These are phyloP conservation scores for Physeter macrocephalus DNA, from an alignment of 2,113 vertebrate genomes.

Conservation along the genomic window DNA sequence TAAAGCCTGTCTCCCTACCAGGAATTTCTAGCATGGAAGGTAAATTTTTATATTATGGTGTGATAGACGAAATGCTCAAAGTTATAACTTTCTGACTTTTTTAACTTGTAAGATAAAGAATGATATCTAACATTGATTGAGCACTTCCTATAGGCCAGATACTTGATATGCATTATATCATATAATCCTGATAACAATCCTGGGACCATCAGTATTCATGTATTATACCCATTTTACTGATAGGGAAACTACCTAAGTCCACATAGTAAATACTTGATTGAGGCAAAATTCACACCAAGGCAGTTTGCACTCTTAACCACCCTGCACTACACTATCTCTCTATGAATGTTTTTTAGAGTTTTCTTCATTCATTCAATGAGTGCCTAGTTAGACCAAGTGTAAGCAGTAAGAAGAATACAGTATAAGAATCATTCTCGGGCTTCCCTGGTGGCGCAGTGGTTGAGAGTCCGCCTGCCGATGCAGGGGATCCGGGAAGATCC, in stretches of 20 bases:
- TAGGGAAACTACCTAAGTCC: background rate
- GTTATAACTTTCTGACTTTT: background rate
- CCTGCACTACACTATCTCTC: background rate
- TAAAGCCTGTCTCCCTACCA: conserved; percentile 75
- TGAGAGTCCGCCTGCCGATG: too few species aligned
- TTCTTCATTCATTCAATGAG: background rate
- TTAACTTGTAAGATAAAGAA: conserved; percentile 3
- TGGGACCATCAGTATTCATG: background rate
- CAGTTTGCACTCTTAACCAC: background rate
- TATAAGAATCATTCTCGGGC: background rate
- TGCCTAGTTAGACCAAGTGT: background rate
- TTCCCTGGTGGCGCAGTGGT: too few species aligned
- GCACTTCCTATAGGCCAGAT: background rate
- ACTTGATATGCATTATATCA: background rate
- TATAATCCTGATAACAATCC: background rate
- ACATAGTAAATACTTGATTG: background rate
- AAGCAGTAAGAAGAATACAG: background rate
- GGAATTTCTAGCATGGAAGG: conserved; percentile 79
- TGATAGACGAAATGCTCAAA: background rate
- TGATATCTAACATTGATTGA: conserved; percentile 15
- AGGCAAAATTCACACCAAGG: background rate
- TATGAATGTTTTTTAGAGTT: background rate
- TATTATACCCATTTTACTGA: conserved; percentile 8
- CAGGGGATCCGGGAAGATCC: too few species aligned
- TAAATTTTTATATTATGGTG: conserved; percentile 54